Percentiles rank a stretch among this genome's conserved stretches.
Evolutionary conservation across 1,140 invertebrate species (phyloP).

Genomic region (Diabrotica virgifera): DNA sequence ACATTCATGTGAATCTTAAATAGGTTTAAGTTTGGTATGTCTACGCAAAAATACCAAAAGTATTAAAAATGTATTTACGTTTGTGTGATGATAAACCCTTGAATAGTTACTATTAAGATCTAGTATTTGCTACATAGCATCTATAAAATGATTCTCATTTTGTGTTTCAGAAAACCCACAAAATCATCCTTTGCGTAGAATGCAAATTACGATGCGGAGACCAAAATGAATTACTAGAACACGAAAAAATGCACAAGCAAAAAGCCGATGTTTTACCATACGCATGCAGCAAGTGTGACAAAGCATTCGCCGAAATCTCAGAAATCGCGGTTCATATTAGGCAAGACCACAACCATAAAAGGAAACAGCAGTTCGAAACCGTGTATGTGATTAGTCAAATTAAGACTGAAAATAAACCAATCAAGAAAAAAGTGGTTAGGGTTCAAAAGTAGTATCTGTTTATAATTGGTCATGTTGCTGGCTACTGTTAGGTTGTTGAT

Average conservation of each 20-base stretch:
- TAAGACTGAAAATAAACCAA: not conserved
- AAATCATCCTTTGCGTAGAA: slow-evolving; percentile 30
- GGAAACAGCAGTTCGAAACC: not conserved
- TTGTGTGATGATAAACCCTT: no score
- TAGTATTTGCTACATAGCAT: no score
- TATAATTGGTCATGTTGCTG: no score
- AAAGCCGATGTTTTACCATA: slow-evolving; percentile 30
- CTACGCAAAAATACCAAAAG: no score
- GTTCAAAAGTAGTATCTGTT: no score
- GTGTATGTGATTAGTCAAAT: not conserved
- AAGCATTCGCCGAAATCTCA: slow-evolving; percentile 31
- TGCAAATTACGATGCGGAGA: slow-evolving; percentile 30
- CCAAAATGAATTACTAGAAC: slow-evolving; percentile 24
- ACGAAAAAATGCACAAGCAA: slow-evolving; percentile 32
- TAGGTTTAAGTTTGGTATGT: no score
- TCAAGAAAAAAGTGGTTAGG: no score
- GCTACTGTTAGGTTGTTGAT: no score
- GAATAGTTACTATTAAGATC: no score
- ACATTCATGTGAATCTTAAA: no score
- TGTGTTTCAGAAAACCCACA: slow-evolving; percentile 19
- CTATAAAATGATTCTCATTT: no score
- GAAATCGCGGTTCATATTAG: slow-evolving; percentile 34
- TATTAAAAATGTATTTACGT: no score
- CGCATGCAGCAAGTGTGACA: slow-evolving; percentile 38
- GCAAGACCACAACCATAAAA: slow-evolving; percentile 21